These are phyloP conservation scores for Sebastolobus alascanus DNA, from an alignment of 2,797 vertebrate genomes.

Conservation along the genomic window DNA sequence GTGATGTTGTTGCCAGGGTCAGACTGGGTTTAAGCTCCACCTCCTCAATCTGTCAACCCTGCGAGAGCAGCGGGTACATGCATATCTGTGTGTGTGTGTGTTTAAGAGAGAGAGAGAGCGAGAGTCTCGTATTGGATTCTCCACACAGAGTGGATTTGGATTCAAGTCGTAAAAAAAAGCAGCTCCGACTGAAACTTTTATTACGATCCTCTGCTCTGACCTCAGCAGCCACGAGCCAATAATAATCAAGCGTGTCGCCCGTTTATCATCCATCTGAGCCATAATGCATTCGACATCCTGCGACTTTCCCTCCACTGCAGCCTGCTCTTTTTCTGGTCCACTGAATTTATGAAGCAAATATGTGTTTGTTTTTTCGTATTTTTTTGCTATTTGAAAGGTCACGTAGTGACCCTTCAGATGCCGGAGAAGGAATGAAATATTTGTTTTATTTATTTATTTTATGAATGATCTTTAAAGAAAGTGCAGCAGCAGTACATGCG, in stretches of 20 bases:
- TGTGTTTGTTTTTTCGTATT: not conserved
- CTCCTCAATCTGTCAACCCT: constrained; percentile 72
- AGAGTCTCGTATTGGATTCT: constrained; percentile 29
- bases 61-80: constrained; percentile 27
- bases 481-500: constrained; percentile 1
- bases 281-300: not conserved
- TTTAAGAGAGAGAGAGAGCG: not conserved
- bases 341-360: not conserved
- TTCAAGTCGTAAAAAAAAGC: constrained; percentile 15
- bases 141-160: constrained; percentile 29
- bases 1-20: constrained; percentile 63
- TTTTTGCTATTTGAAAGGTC: not conserved
- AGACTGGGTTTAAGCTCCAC: constrained; percentile 64
- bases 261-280: constrained; percentile 22
- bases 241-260: constrained; percentile 33
- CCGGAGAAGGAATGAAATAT: not conserved
- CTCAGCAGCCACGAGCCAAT: constrained; percentile 26
- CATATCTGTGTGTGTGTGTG: not conserved
- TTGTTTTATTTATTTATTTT: not conserved
- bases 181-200: constrained; percentile 33
- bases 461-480: constrained; percentile 8
- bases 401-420: not conserved
- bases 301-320: constrained; percentile 1
- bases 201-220: constrained; percentile 9
- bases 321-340: not conserved